A percentile compares a stretch with the other conserved stretches of the same genome.
phyloP scores from a whole-genome alignment of 1,140 invertebrate genomes.

The Drosophila hydei region DNA sequence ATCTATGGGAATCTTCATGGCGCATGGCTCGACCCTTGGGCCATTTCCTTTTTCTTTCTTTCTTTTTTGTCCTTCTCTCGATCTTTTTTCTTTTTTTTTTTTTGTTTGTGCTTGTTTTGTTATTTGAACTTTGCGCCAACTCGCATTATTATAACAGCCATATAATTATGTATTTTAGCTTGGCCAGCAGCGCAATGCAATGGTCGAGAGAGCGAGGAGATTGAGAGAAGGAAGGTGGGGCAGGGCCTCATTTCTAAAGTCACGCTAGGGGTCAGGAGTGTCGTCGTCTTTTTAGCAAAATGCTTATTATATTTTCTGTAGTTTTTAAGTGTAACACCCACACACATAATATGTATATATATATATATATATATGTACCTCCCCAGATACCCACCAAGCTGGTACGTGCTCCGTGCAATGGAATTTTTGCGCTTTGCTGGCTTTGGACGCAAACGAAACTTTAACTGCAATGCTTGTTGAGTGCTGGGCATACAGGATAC shows the following conservation, averaged over 20 bases:
- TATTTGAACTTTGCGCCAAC: constrained; percentile 67
- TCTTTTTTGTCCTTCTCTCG: not conserved
- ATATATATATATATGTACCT: too few relatives aligned
- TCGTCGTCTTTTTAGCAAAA: constrained; percentile 45
- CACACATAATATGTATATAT: not conserved
- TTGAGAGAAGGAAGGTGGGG: not conserved
- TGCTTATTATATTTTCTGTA: constrained; percentile 73
- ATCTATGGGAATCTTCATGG: constrained; percentile 47
- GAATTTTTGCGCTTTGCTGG: constrained; percentile 62
- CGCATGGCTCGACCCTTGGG: constrained; percentile 14
- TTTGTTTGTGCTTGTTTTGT: constrained; percentile 34
- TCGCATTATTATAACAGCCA: constrained; percentile 71
- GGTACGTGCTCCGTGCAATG: constrained; percentile 74
- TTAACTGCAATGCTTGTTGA: constrained; percentile 54
- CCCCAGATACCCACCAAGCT: constrained; percentile 26
- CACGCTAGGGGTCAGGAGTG: not conserved
- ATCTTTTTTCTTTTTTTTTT: constrained; percentile 1
- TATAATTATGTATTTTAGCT: constrained; percentile 73
- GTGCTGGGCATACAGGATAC: not conserved
- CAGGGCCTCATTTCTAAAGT: not conserved
- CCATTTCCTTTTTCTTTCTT: not conserved
- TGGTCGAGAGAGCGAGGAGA: too few relatives aligned
- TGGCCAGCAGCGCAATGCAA: constrained; percentile 54
- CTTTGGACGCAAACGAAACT: constrained; percentile 44
- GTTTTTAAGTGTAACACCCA: constrained; percentile 55